Percentiles rank a stretch among this genome's conserved stretches.
Evolutionary conservation across 2,113 vertebrate species (phyloP).

Genomic region (Cnemophilus loriae): DNA sequence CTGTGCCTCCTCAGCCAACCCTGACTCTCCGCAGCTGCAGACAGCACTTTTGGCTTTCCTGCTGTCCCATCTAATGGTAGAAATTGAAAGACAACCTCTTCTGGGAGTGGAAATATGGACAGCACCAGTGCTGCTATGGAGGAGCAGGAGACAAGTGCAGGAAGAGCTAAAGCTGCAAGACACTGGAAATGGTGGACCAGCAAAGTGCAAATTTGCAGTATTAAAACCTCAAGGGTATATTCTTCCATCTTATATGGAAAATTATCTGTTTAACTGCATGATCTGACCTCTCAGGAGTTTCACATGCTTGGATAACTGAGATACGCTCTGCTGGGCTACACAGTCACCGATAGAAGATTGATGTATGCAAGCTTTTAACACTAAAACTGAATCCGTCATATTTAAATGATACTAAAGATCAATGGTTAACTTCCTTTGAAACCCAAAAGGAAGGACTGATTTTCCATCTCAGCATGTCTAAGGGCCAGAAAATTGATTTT

Average conservation of each 20-base stretch:
- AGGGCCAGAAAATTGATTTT: neutral
- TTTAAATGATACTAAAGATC: neutral
- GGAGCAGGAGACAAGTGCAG: neutral
- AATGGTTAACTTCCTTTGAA: neutral
- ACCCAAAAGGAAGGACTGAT: neutral
- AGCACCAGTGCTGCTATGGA: neutral
- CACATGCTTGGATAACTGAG: neutral
- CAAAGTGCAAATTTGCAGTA: neutral
- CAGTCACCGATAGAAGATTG: neutral
- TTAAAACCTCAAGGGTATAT: neutral
- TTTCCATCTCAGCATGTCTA: constrained; percentile 31
- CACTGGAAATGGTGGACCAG: neutral
- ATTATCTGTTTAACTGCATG: neutral
- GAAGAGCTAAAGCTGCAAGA: neutral
- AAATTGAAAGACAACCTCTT: neutral
- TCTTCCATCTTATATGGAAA: neutral
- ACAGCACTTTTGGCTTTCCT: neutral
- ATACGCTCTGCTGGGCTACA: fast-evolving
- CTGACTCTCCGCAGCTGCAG: neutral
- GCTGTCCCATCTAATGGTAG: neutral
- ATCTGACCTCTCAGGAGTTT: neutral
- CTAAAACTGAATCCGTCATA: neutral
- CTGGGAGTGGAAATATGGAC: neutral
- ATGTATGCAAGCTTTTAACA: neutral
- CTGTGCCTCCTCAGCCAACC: neutral